Percentiles rank a stretch among this genome's conserved stretches.
Conservation (phyloP, 2,113 vertebrate species). For the Mobula birostris region DNA sequence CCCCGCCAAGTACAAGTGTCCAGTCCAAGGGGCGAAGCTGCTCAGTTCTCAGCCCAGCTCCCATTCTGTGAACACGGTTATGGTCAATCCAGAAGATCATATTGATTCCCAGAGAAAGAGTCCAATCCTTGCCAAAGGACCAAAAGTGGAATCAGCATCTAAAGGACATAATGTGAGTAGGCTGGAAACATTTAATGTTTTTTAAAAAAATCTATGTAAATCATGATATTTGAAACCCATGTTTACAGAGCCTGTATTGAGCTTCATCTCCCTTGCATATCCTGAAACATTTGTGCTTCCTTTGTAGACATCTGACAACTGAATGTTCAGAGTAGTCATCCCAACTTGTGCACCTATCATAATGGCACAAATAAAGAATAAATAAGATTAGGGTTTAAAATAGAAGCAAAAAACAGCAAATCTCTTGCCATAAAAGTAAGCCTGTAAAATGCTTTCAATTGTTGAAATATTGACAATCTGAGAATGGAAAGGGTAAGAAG, state of each 20-base stretch:
- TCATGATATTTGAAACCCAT: background rate
- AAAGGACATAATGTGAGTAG: background rate
- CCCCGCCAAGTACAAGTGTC: constrained; percentile 48
- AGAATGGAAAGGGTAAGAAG: background rate
- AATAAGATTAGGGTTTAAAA: background rate
- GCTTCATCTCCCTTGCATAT: background rate
- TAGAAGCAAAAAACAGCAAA: background rate
- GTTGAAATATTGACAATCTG: background rate
- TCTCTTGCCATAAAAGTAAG: background rate
- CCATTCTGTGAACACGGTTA: background rate
- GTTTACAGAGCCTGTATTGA: background rate
- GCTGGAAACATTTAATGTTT: background rate
- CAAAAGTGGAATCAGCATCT: background rate
- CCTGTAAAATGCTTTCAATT: background rate
- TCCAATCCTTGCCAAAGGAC: background rate
- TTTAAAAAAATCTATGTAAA: background rate
- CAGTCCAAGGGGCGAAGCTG: background rate
- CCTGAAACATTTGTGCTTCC: background rate
- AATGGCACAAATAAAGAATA: background rate
- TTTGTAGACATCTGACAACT: background rate
- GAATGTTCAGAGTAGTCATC: background rate
- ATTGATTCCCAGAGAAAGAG: background rate
- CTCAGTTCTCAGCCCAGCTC: background rate
- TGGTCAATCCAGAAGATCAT: background rate
- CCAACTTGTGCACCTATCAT: background rate